Evolutionary conservation across 2,113 vertebrate genomes (phyloP).

Genomic region (Fulmarus glacialis): DNA sequence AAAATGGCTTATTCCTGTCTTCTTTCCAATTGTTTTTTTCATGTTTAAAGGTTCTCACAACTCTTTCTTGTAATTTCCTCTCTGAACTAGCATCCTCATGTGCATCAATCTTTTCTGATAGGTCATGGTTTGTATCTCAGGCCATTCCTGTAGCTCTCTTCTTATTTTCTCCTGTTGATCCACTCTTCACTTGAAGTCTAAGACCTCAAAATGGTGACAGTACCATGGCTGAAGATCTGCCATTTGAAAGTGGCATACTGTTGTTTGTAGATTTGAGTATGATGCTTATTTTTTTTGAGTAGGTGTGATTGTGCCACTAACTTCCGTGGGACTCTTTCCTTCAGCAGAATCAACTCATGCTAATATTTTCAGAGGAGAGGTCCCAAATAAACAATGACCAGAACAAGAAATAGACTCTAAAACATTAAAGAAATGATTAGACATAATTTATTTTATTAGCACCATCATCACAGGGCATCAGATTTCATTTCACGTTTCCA

Average conservation of each 20-base stretch:
- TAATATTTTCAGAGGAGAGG: not conserved
- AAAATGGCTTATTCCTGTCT: not conserved
- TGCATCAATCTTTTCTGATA: not conserved
- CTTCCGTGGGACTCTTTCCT: not conserved
- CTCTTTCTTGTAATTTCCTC: not conserved
- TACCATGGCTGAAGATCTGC: rapidly evolving
- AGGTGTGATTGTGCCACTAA: not conserved
- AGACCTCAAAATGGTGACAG: not conserved
- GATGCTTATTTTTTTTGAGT: not conserved
- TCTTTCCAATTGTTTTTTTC: not conserved
- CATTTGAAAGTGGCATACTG: rapidly evolving
- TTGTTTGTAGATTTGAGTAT: not conserved
- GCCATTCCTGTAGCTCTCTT: not conserved
- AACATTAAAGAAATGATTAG: not conserved
- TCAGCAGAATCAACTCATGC: not conserved
- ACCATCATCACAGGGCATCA: not conserved
- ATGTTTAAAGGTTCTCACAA: not conserved
- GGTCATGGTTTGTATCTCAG: not conserved
- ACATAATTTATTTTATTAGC: not conserved
- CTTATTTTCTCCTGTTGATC: not conserved
- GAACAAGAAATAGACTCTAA: not conserved
- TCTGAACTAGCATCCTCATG: not conserved
- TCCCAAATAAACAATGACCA: not conserved
- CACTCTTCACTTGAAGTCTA: not conserved
- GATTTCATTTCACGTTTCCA: not conserved